phyloP scores from a whole-genome alignment of 2,888 invertebrate species.

The Thyatira batis region DNA sequence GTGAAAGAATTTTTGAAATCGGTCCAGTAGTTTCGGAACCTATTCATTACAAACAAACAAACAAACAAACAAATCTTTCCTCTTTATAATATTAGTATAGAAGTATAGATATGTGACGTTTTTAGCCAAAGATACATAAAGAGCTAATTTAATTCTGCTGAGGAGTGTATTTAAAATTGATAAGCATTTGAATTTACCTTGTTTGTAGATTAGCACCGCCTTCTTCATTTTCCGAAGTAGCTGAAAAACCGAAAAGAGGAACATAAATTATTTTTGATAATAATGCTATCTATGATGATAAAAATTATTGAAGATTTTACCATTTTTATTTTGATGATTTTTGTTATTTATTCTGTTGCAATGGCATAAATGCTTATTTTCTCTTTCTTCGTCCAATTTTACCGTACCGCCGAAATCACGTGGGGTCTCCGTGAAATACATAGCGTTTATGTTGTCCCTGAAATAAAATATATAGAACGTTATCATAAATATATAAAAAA shows the following conservation, averaged over 20 bases:
- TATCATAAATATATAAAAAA: conserved; percentile 5
- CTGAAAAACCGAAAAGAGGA: conserved; percentile 13
- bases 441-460: conserved; percentile 63
- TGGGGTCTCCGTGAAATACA: conserved; percentile 41
- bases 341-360: neutral
- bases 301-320: neutral
- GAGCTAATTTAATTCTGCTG: too few species aligned
- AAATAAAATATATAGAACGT: conserved; percentile 17
- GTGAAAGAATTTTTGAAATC: too few species aligned
- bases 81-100: too few species aligned
- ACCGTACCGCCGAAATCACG: neutral
- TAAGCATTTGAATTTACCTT: conserved; percentile 33
- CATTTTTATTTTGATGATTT: neutral
- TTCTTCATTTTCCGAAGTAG: conserved; percentile 21
- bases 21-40: too few species aligned
- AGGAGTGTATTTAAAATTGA: too few species aligned
- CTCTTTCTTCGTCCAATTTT: conserved; percentile 9
- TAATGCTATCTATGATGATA: neutral
- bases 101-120: too few species aligned
- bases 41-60: too few species aligned
- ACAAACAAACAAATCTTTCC: too few species aligned
- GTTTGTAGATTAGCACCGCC: conserved; percentile 26
- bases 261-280: neutral
- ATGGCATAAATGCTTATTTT: conserved; percentile 9
- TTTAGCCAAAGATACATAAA: too few species aligned